These are phyloP conservation scores for Antennarius maculatus DNA, from an alignment of 2,797 vertebrate genomes.

Conservation along the genomic window DNA sequence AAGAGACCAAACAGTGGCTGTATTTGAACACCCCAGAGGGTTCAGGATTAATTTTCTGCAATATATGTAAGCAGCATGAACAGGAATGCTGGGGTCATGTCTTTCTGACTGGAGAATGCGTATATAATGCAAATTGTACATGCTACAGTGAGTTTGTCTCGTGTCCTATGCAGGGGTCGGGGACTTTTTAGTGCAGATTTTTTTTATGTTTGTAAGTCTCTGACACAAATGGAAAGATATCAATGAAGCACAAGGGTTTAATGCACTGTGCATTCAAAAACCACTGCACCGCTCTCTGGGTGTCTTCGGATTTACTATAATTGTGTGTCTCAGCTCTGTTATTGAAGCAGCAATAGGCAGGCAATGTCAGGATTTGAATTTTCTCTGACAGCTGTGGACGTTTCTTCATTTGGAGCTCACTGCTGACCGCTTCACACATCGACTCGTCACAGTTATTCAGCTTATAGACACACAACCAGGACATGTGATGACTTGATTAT, in stretches of 20 bases:
- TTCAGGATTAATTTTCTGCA: conserved; percentile 17
- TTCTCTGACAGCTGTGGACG: conserved; percentile 15
- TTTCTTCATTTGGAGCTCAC: conserved; percentile 25
- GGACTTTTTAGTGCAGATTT: conserved; percentile 31
- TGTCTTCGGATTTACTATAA: conserved; percentile 26
- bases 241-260: conserved; percentile 36
- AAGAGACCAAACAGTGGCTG: conserved; percentile 17
- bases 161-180: conserved; percentile 33
- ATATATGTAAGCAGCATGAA: conserved; percentile 6
- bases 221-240: conserved; percentile 40
- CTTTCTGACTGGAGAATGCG: conserved; percentile 38
- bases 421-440: conserved; percentile 32
- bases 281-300: conserved; percentile 20
- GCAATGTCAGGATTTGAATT: conserved; percentile 37
- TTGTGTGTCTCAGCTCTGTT: conserved; percentile 38
- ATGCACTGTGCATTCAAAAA: conserved; percentile 39
- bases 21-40: conserved; percentile 25
- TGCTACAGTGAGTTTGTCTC: conserved; percentile 34
- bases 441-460: conserved; percentile 22
- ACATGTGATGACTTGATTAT: conserved; percentile 46
- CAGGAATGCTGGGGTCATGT: conserved; percentile 6
- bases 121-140: conserved; percentile 66
- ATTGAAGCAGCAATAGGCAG: conserved; percentile 37
- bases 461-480: conserved; percentile 9
- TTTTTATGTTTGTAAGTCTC: conserved; percentile 28